Conservation (phyloP, 2,113 vertebrate species). For the Dicentrarchus labrax region DNA sequence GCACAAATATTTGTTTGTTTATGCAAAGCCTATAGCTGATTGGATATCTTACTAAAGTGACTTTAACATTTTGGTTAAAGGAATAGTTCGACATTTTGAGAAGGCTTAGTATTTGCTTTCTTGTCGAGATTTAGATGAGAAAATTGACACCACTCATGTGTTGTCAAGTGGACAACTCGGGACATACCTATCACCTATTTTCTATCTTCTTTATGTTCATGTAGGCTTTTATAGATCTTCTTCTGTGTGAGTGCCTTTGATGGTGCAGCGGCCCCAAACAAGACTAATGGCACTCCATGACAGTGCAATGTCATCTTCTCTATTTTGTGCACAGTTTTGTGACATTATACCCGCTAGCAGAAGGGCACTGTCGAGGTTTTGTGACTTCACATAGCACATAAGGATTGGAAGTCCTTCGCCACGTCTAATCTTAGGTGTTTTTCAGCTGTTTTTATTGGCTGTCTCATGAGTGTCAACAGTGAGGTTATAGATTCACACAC, state of each 20-base stretch:
- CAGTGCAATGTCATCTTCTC: conserved; percentile 18
- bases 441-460: conserved; percentile 10
- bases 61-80: neutral
- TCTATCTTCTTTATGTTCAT: neutral
- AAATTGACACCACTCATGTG: neutral
- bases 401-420: neutral
- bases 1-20: neutral
- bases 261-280: conserved; percentile 16
- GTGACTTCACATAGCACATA: neutral
- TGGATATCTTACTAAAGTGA: too few relatives aligned
- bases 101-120: neutral
- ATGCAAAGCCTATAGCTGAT: neutral
- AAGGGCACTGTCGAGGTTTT: neutral
- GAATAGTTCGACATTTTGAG: neutral
- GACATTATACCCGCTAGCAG: conserved; percentile 3
- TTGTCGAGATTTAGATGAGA: neutral
- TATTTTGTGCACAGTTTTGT: neutral
- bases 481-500: conserved; percentile 16
- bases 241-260: conserved; percentile 11
- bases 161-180: too few relatives aligned
- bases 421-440: neutral
- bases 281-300: conserved; percentile 12
- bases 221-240: too few relatives aligned
- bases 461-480: conserved; percentile 11
- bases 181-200: too few relatives aligned